These are phyloP conservation scores for Callipepla squamata DNA, from an alignment of 2,113 vertebrate species.

Conservation along the genomic window DNA sequence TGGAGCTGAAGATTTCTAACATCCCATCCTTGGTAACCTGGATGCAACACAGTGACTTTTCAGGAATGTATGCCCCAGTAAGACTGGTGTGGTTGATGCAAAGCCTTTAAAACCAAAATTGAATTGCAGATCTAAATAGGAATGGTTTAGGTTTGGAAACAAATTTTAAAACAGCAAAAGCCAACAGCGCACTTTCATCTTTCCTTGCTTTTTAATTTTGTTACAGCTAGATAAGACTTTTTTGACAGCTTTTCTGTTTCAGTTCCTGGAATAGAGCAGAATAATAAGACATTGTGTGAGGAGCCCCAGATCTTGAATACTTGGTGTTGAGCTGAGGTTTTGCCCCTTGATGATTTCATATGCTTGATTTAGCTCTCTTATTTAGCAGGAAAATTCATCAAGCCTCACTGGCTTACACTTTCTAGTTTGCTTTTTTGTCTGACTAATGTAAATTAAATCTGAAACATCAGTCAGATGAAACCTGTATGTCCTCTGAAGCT, in stretches of 20 bases:
- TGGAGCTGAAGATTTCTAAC: background rate
- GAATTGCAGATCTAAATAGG: background rate
- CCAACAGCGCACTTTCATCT: rapidly evolving
- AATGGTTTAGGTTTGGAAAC: background rate
- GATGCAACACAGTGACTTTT: background rate
- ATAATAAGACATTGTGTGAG: background rate
- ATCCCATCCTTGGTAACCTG: background rate
- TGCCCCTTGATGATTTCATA: background rate
- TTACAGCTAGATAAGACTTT: background rate
- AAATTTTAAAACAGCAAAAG: background rate
- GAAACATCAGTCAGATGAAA: background rate
- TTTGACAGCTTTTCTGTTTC: background rate
- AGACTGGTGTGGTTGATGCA: background rate
- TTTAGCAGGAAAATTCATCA: background rate
- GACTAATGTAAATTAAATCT: no score
- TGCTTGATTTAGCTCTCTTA: rapidly evolving
- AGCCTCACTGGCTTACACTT: background rate
- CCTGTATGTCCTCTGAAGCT: background rate
- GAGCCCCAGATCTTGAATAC: rapidly evolving
- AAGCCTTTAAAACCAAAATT: background rate
- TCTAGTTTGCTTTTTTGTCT: background rate
- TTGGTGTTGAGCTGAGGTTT: background rate
- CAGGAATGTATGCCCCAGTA: background rate
- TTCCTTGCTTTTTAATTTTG: background rate
- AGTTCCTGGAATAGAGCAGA: background rate